Evolutionary conservation across 2,888 invertebrate genomes (phyloP), one percentile per base, ranked within the genome.

Genomic region (Rhorus exstirpatorius): DNA sequence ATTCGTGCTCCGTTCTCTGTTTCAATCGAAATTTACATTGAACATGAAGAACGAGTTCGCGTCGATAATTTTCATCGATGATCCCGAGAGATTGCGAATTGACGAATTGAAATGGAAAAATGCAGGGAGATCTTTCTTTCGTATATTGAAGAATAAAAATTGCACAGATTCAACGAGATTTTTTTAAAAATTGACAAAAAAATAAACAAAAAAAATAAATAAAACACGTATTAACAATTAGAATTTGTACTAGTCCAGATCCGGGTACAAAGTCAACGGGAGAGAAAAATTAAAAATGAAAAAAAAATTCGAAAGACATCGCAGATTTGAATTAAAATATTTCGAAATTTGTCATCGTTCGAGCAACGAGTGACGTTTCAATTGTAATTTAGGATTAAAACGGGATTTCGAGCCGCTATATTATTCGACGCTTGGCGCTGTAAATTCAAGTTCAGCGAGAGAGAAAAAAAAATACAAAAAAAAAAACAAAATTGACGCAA

Each of bases 231-330:
- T 61, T 83, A 70, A 75, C 75, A 76, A 79, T n/a, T 79, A 81
- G 68, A 71, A 76, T 81, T 79, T 79, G 31, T 79, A 84, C 81
- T 84, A 84, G 84, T 84, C 84, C 68, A 78, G 60, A 72, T 38
- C 61, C 53, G 68, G 10, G 31, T 58, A 68, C 24, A 8, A n/a
- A 67, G 44, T 17, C n/a, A n/a, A n/a, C 7, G 26, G 65, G 49
- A 71, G 58, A 63, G 24, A 55, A 71, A 60, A 35, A 35, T 60
- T 14, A 6, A 55, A 46, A 38, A 46, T 67, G 53, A 21, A 65
- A 53, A 61, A 61, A 67, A 35, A 19, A 51, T 60, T 44, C 12
- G 26, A 31, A 44, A 44, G n/a, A 81, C 46, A 46, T 24, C 35
- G 53, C 55, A 75, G 55, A 67, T 58, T 41, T 55, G 53, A 79